phyloP scores from a whole-genome alignment of 2,797 vertebrate genomes.

The Crypturellus tataupa region DNA sequence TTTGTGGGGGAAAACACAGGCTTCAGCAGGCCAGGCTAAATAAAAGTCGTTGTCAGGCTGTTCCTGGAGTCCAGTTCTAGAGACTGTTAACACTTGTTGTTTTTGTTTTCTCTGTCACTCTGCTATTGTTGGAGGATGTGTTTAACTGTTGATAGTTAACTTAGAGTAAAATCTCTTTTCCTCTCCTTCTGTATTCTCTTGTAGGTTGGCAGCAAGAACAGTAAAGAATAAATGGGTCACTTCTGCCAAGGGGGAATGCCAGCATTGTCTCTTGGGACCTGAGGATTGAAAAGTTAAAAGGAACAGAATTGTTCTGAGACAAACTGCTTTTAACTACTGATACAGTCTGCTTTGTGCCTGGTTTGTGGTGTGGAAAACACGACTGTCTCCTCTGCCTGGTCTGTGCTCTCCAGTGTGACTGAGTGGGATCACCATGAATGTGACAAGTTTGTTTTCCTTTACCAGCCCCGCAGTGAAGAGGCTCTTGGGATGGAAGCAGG shows the following conservation, averaged over 20 bases:
- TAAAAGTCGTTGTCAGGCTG: neutral
- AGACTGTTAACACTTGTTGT: neutral
- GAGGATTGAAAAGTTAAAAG: slow-evolving; percentile 23
- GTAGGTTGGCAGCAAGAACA: slow-evolving; percentile 62
- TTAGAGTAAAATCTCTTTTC: neutral
- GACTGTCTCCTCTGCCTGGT: neutral
- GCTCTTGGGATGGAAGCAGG: slow-evolving; percentile 96
- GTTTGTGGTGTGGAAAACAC: neutral
- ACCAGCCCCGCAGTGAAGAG: slow-evolving; percentile 97
- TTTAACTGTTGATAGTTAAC: neutral
- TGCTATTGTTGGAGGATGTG: neutral
- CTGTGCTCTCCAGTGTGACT: neutral
- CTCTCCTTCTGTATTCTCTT: neutral
- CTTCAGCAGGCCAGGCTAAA: neutral
- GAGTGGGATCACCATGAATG: slow-evolving; percentile 86
- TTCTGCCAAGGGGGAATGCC: slow-evolving; percentile 44
- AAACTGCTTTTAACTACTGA: neutral
- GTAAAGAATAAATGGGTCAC: neutral
- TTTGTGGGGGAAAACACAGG: neutral
- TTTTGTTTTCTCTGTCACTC: neutral
- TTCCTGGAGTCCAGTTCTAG: neutral
- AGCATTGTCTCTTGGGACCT: neutral
- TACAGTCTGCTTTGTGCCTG: neutral
- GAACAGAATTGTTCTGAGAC: slow-evolving; percentile 25
- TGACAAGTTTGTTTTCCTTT: slow-evolving; percentile 97